A percentile compares a stretch with the other conserved stretches of the same genome.
Evolutionary conservation across 2,113 vertebrate genomes (phyloP).

Genomic region (Phoenicopterus ruber): DNA sequence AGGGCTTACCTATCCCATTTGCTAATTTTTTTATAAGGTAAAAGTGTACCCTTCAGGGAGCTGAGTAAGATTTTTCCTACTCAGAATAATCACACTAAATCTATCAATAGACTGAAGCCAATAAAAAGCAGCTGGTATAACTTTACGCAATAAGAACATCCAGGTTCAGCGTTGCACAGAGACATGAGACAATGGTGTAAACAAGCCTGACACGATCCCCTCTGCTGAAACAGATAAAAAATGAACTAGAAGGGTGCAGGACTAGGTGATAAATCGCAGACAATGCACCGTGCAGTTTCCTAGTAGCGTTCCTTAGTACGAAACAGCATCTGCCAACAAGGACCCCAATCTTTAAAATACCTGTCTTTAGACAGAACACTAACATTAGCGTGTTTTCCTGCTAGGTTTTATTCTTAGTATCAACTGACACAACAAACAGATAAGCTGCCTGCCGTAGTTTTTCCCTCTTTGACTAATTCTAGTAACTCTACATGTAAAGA

Average conservation of each 20-base stretch:
- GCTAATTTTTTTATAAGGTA: not conserved
- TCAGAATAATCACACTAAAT: not conserved
- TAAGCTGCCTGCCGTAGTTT: not conserved
- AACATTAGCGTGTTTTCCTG: fast-evolving
- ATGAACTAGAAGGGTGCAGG: not conserved
- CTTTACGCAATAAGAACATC: not conserved
- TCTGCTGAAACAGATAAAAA: not conserved
- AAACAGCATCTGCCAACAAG: not conserved
- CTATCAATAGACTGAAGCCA: not conserved
- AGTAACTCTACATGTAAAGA: not conserved
- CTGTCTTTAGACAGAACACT: not conserved
- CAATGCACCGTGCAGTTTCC: not conserved
- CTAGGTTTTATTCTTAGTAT: not conserved
- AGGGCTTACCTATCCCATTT: not conserved
- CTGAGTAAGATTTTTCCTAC: not conserved
- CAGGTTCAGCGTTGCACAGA: not conserved
- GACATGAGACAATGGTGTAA: not conserved
- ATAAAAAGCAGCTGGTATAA: not conserved
- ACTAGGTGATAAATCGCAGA: not conserved
- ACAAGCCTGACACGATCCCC: not conserved
- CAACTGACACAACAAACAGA: not conserved
- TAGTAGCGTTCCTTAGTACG: not conserved
- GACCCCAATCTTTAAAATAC: not conserved
- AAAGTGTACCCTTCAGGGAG: not conserved
- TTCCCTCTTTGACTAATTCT: not conserved